Conservation (phyloP, 1,140 invertebrate genomes). For the Phocides pigmalion region DNA sequence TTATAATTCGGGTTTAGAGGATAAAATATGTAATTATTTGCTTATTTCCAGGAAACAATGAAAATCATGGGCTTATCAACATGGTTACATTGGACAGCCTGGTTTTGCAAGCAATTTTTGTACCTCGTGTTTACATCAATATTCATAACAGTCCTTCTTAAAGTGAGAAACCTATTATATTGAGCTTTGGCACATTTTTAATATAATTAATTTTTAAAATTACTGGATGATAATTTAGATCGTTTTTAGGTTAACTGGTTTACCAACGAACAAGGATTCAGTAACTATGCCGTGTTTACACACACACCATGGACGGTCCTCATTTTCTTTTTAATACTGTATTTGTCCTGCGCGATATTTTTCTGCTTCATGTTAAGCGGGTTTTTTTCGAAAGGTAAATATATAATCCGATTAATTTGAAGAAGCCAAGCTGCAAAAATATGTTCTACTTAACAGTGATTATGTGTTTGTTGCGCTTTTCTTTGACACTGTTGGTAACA, state of each 20-base stretch:
- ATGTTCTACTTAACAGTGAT: no score
- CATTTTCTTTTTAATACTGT: slow-evolving; percentile 85
- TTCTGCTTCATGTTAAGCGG: slow-evolving; percentile 89
- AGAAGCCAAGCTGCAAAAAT: no score
- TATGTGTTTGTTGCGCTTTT: no score
- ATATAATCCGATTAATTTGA: no score
- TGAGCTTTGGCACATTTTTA: not conserved
- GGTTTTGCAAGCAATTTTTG: slow-evolving; percentile 91
- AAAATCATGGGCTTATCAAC: slow-evolving; percentile 94
- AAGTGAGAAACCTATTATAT: no score
- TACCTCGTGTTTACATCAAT: slow-evolving; percentile 86
- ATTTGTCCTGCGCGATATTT: slow-evolving; percentile 85
- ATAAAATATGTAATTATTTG: no score
- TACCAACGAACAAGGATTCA: slow-evolving; percentile 68
- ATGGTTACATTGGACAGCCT: slow-evolving; percentile 93
- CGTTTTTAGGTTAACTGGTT: slow-evolving; percentile 77
- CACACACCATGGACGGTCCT: slow-evolving; percentile 84
- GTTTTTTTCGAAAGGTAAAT: slow-evolving; percentile 88
- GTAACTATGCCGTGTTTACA: slow-evolving; percentile 82
- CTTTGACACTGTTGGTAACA: no score
- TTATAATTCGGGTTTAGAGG: no score
- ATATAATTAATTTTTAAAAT: not conserved
- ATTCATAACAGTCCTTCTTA: slow-evolving; percentile 83
- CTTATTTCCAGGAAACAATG: slow-evolving; percentile 85
- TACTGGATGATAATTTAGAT: slow-evolving; percentile 3